Evolutionary conservation across 2,888 invertebrate genomes (phyloP), one percentile per base, ranked within the genome.

Genomic region (Chalcosyrphus nemorum): DNA sequence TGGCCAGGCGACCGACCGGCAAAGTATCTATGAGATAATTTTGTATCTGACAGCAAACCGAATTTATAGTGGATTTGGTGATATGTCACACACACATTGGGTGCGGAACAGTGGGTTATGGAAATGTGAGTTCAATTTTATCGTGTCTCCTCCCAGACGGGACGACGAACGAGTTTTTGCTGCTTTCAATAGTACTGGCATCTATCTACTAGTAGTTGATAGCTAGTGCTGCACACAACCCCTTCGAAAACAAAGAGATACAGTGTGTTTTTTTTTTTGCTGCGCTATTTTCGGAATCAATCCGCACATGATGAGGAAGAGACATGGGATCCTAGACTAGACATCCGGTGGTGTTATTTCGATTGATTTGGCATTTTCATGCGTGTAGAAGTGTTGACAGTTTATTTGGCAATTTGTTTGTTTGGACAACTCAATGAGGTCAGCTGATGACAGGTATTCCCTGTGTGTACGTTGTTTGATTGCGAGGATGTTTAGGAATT

Each of bases 1-100:
- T 56, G 71, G 61, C 41, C 78, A 72, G 70, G 47, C 65, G 66
- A 61, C 71, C 63, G 61, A 50, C 71, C 63, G 61, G 56, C 19
- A 68, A 74, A 78, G 57, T 74, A 50, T 78, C 66, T 56, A 61
- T 78, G 72, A 78, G 78, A 82, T 82, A 77, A 82, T 82, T 72
- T 72, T 61, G 61, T 82, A 74, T 82, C 72, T 78, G 78, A 82
- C 78, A 82, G 72, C 61, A 78, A 54, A 54, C 72, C 61, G 78
- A 76, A 82, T 82, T 82, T 82, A 82, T 78, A 61, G 78, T 78
- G 82, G 57, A 81, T 65, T 70, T 75, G 45, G 50, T 52, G 56
- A 68, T 76, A 65, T 71, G 56, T 77, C 66, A 61, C 59, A 66
- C 50, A 71, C 32, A 52, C 47, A 77, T 65, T 66, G 50, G 47